Evolutionary conservation across 2,797 vertebrate species (phyloP).

Genomic region (Rhodeus uyekii): DNA sequence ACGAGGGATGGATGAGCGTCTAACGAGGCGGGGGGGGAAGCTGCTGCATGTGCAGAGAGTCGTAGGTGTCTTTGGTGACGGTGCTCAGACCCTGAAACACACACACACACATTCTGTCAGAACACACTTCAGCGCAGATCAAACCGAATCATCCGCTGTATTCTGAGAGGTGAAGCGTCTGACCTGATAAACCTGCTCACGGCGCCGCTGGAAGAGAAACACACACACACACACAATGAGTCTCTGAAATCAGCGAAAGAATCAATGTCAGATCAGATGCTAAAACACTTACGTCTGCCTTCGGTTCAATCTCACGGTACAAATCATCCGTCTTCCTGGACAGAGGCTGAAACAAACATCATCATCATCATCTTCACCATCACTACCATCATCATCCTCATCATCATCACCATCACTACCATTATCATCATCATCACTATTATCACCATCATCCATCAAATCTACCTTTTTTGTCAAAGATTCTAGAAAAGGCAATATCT

Average conservation of each 20-base stretch:
- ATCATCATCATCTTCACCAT: background rate
- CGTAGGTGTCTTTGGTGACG: conserved; percentile 86
- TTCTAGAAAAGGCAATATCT: no score
- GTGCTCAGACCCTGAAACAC: conserved; percentile 80
- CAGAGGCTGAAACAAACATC: conserved; percentile 44
- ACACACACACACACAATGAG: background rate
- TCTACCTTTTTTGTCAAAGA: no score
- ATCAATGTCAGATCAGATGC: background rate
- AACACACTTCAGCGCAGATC: background rate
- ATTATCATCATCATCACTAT: no score
- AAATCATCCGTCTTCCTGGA: conserved; percentile 48
- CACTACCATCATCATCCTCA: no score
- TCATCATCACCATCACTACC: no score
- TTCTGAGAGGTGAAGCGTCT: background rate
- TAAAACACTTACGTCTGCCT: conserved; percentile 49
- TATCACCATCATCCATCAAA: no score
- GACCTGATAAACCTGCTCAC: conserved; percentile 71
- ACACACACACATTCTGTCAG: background rate
- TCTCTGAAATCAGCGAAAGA: background rate
- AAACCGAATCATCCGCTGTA: background rate
- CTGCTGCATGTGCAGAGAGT: conserved; percentile 77
- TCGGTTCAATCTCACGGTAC: conserved; percentile 48
- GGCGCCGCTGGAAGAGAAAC: conserved; percentile 61
- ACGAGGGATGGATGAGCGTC: background rate
- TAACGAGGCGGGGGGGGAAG: background rate